Conservation (phyloP, 2,113 vertebrate genomes). For the Brachionichthys hirsutus region DNA sequence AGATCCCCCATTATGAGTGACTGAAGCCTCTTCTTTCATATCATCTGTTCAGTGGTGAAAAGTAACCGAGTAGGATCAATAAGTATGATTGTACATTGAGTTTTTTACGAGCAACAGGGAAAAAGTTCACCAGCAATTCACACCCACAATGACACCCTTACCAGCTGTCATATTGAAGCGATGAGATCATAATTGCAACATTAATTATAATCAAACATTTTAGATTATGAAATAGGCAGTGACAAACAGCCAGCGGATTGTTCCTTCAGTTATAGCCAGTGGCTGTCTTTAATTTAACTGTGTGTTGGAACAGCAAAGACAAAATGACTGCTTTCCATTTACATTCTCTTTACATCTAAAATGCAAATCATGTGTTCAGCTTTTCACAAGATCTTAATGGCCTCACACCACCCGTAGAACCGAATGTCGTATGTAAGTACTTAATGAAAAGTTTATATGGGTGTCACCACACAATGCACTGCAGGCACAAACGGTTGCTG, state of each 20-base stretch:
- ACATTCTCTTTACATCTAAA: too few relatives aligned
- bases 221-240: too few relatives aligned
- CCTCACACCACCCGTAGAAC: neutral
- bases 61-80: neutral
- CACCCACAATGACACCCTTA: too few relatives aligned
- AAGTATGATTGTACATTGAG: too few relatives aligned
- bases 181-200: too few relatives aligned
- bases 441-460: slow-evolving; percentile 31
- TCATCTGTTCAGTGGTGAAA: neutral
- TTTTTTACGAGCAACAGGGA: too few relatives aligned
- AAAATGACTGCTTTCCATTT: too few relatives aligned
- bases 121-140: too few relatives aligned
- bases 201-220: too few relatives aligned
- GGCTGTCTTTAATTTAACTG: neutral
- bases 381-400: neutral
- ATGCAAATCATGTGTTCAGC: neutral
- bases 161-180: neutral
- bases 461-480: slow-evolving; percentile 4
- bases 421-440: slow-evolving; percentile 9
- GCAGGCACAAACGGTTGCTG: neutral
- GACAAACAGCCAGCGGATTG: neutral
- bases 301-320: too few relatives aligned
- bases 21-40: slow-evolving; percentile 11
- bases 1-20: slow-evolving; percentile 22
- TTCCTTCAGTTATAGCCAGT: neutral